Conservation (phyloP, 2,888 invertebrate species). For the Ectropis crepuscularia region DNA sequence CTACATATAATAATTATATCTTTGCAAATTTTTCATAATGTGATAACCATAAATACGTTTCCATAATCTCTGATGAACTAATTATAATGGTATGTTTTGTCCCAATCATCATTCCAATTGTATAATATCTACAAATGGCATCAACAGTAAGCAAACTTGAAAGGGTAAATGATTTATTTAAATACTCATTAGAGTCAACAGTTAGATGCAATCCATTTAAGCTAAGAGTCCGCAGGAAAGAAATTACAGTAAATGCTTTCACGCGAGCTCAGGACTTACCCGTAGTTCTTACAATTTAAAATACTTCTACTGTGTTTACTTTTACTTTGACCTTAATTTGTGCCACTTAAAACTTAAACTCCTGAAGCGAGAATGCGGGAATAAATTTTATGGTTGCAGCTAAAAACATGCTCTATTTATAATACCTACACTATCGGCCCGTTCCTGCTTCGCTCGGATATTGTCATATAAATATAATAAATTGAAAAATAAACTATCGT, state of each 20-base stretch:
- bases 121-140: background rate
- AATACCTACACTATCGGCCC: too few species aligned
- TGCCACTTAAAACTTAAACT: slow-evolving; percentile 6
- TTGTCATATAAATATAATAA: too few species aligned
- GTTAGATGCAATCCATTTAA: slow-evolving; percentile 41
- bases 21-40: too few species aligned
- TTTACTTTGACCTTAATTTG: slow-evolving; percentile 42
- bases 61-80: too few species aligned
- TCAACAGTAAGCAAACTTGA: background rate
- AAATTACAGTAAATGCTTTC: slow-evolving; percentile 53
- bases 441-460: too few species aligned
- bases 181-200: slow-evolving; percentile 28
- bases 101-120: background rate
- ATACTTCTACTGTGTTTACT: slow-evolving; percentile 4
- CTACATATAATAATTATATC: too few species aligned
- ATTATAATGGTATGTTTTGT: too few species aligned
- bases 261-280: slow-evolving; percentile 38
- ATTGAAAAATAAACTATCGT: too few species aligned
- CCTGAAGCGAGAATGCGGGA: background rate
- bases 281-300: slow-evolving; percentile 10
- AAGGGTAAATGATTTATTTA: slow-evolving; percentile 8
- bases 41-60: too few species aligned
- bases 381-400: background rate
- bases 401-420: too few species aligned
- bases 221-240: slow-evolving; percentile 29